A percentile compares a stretch with the other conserved stretches of the same genome.
Evolutionary conservation across 1,140 invertebrate species (phyloP).

Genomic region (Anastrepha obliqua): DNA sequence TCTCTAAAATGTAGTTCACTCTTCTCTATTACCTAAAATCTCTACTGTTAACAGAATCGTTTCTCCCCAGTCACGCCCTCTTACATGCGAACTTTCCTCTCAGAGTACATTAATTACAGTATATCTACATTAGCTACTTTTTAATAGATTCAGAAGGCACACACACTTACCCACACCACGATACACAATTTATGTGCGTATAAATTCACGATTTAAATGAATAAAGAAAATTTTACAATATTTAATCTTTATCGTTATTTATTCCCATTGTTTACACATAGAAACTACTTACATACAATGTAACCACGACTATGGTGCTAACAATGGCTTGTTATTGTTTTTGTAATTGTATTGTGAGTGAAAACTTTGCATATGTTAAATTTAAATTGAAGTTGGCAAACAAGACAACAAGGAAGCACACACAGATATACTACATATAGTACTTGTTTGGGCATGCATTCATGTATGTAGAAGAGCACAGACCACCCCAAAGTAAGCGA

Average conservation of each 20-base stretch:
- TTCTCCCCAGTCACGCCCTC: too few relatives aligned
- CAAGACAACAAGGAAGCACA: conserved; percentile 24
- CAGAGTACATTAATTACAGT: too few relatives aligned
- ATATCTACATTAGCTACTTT: too few relatives aligned
- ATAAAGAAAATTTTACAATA: conserved; percentile 26
- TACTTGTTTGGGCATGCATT: not conserved
- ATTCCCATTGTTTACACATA: not conserved
- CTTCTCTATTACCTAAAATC: too few relatives aligned
- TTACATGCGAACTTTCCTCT: too few relatives aligned
- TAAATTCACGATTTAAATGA: conserved; percentile 22
- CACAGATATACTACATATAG: not conserved
- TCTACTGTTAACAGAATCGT: too few relatives aligned
- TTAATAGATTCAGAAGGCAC: too few relatives aligned
- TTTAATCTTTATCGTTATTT: conserved; percentile 14
- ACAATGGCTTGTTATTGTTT: conserved; percentile 51
- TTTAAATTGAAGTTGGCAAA: conserved; percentile 65
- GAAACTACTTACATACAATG: not conserved
- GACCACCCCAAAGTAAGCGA: conserved; percentile 20
- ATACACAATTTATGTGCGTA: not conserved
- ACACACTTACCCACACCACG: too few relatives aligned
- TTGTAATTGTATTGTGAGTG: conserved; percentile 56
- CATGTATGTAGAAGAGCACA: not conserved
- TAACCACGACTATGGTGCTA: not conserved
- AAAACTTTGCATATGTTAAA: conserved; percentile 66
- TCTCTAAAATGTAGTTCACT: too few relatives aligned